Conservation (phyloP, 1,140 invertebrate species). For the Atopsyche davidsoni region DNA sequence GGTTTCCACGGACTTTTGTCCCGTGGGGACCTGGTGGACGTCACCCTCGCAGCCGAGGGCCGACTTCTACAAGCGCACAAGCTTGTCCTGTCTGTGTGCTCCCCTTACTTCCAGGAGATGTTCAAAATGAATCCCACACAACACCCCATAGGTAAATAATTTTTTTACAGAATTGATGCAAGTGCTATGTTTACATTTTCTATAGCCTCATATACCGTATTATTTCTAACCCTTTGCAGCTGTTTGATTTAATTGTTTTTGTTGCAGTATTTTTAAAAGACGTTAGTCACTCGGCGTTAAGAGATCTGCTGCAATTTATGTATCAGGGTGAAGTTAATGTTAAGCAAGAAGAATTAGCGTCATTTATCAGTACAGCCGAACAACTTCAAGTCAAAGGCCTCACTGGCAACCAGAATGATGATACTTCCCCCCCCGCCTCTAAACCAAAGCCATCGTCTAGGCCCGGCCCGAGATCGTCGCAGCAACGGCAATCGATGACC, state of each 20-base stretch:
- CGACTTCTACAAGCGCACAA: constrained; percentile 74
- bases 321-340: constrained; percentile 83
- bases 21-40: constrained; percentile 72
- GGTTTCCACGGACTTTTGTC: constrained; percentile 67
- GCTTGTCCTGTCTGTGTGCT: constrained; percentile 77
- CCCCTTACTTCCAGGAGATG: constrained; percentile 77
- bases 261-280: constrained; percentile 75
- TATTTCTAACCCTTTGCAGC: not conserved
- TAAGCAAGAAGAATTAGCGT: constrained; percentile 72
- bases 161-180: not conserved
- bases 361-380: constrained; percentile 79
- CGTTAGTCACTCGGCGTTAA: constrained; percentile 67
- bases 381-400: constrained; percentile 79
- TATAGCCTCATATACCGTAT: not conserved
- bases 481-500: constrained; percentile 50
- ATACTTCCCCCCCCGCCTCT: constrained; percentile 48
- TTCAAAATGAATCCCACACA: constrained; percentile 62
- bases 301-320: constrained; percentile 78
- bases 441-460: constrained; percentile 46
- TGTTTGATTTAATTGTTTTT: constrained; percentile 30
- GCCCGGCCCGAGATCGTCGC: constrained; percentile 50
- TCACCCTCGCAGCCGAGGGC: constrained; percentile 75
- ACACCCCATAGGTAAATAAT: constrained; percentile 51
- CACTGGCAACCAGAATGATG: constrained; percentile 54
- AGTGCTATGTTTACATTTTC: too few species aligned